phyloP scores from a whole-genome alignment of 2,797 vertebrate genomes.

The Hydrocynus forskahlii region DNA sequence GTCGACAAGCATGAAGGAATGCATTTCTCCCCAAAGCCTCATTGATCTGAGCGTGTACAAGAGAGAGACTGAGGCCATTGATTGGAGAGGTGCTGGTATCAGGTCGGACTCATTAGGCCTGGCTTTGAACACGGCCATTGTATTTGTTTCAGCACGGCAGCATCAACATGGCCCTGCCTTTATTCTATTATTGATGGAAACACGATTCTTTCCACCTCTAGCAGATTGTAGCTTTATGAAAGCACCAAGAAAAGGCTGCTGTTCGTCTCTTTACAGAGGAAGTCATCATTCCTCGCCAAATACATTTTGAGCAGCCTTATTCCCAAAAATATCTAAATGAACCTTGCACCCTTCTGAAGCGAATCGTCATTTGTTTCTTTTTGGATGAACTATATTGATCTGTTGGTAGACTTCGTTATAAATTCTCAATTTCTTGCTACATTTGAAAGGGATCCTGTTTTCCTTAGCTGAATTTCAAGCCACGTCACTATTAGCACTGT shows the following conservation, averaged over 20 bases:
- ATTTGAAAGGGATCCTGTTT: not conserved
- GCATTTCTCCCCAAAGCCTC: slow-evolving; percentile 49
- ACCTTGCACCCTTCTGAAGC: not conserved
- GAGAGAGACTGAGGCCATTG: slow-evolving; percentile 44
- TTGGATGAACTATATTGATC: not conserved
- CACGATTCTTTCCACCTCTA: slow-evolving; percentile 23
- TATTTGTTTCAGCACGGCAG: slow-evolving; percentile 42
- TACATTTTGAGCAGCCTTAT: slow-evolving; percentile 14
- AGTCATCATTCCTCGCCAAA: not conserved
- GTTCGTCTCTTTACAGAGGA: slow-evolving; percentile 1
- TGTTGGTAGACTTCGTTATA: slow-evolving; percentile 4
- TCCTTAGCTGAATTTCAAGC: not conserved
- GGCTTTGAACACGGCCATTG: slow-evolving; percentile 47
- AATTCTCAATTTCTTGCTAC: slow-evolving; percentile 2
- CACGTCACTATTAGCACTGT: slow-evolving; percentile 15
- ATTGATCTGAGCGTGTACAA: slow-evolving; percentile 45
- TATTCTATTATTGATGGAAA: slow-evolving; percentile 51
- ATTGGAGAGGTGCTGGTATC: slow-evolving; percentile 33
- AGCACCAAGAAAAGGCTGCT: not conserved
- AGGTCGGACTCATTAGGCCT: slow-evolving; percentile 50
- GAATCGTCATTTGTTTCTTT: not conserved
- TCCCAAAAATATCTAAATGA: not conserved
- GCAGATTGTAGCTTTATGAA: slow-evolving; percentile 20
- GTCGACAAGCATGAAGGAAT: slow-evolving; percentile 47
- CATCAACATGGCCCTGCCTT: slow-evolving; percentile 42